These are phyloP conservation scores for Oncorhynchus gorbuscha DNA, from an alignment of 2,113 vertebrate genomes.

Conservation along the genomic window DNA sequence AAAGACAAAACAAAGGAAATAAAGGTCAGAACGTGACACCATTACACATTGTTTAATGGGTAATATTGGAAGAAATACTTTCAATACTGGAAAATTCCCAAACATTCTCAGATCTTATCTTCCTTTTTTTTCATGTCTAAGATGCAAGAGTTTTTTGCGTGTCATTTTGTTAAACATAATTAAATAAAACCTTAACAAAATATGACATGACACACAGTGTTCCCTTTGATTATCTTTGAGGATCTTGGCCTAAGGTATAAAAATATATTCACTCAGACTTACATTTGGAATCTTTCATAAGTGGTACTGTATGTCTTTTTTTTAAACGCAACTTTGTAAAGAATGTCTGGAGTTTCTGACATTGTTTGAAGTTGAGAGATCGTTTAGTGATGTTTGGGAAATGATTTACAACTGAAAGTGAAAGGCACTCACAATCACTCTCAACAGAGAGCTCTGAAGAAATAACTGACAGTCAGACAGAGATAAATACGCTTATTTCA, in stretches of 20 bases:
- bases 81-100: not conserved
- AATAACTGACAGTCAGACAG: constrained; percentile 45
- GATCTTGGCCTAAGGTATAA: not conserved
- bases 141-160: constrained; percentile 40
- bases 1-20: too few species aligned
- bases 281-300: not conserved
- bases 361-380: not conserved
- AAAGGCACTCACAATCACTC: not conserved
- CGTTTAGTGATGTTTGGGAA: not conserved
- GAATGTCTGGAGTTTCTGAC: not conserved
- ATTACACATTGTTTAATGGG: constrained; percentile 8
- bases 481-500: constrained; percentile 38
- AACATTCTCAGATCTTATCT: not conserved
- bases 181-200: constrained; percentile 54
- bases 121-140: constrained; percentile 1
- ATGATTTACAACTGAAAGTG: constrained; percentile 2
- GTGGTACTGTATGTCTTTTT: not conserved
- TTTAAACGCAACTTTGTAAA: not conserved
- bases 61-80: constrained; percentile 29
- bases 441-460: constrained; percentile 15
- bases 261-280: not conserved
- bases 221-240: not conserved
- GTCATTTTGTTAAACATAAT: constrained; percentile 48
- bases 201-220: not conserved
- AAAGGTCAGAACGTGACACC: too few species aligned